Percentiles rank a stretch among this genome's conserved stretches.
These are phyloP conservation scores for Forficula auricularia DNA, from an alignment of 1,140 invertebrate genomes.

Conservation along the genomic window DNA sequence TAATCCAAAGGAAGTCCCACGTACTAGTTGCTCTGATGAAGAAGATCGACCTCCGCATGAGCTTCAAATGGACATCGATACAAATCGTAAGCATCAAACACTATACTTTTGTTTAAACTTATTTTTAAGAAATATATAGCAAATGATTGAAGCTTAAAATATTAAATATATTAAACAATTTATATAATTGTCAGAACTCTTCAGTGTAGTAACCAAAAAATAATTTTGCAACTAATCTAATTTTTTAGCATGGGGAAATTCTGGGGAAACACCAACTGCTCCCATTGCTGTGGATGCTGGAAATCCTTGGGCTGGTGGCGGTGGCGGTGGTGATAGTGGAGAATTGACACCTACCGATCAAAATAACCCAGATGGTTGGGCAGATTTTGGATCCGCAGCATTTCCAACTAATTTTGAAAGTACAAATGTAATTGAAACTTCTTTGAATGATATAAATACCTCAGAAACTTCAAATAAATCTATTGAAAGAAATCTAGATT, in stretches of 20 bases:
- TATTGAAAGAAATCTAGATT: no score
- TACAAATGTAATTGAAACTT: no score
- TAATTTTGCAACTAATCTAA: no score
- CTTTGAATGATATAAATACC: no score
- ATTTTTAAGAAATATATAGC: no score
- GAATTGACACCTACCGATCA: neutral
- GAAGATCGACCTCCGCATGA: conserved; percentile 20
- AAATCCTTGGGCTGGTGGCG: conserved; percentile 20
- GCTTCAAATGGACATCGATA: conserved; percentile 31
- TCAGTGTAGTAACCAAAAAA: no score
- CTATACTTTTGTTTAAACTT: no score
- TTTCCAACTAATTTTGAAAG: conserved; percentile 4
- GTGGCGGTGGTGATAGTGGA: neutral
- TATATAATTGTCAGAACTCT: no score
- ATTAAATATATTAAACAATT: no score
- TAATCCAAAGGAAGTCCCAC: conserved; percentile 19
- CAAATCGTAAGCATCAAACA: conserved; percentile 23
- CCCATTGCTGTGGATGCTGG: conserved; percentile 23
- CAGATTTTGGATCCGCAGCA: conserved; percentile 8
- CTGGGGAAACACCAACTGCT: conserved; percentile 16
- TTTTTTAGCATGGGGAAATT: conserved; percentile 3
- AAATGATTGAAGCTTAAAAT: no score
- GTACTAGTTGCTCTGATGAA: conserved; percentile 29
- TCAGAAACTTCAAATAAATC: no score
- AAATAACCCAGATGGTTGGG: conserved; percentile 6